Percentiles rank a stretch among this genome's conserved stretches.
phyloP scores from a whole-genome alignment of 1,140 invertebrate species.

The Eueides isabella region DNA sequence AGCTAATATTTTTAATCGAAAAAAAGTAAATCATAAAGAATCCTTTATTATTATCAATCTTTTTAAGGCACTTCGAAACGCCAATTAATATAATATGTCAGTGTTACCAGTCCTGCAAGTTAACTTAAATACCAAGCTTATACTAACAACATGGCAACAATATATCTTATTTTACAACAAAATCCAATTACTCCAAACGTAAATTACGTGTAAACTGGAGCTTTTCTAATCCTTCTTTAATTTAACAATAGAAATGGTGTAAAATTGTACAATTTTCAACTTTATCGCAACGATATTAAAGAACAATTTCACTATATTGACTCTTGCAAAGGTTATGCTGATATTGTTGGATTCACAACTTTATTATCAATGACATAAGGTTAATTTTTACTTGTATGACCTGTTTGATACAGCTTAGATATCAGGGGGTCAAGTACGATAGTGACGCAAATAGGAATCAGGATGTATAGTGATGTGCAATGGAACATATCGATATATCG shows the following conservation, averaged over 20 bases:
- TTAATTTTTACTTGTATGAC: conserved; percentile 29
- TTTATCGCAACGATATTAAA: background rate
- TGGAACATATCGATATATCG: conserved; percentile 30
- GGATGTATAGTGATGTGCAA: conserved; percentile 52
- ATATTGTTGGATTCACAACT: conserved; percentile 14
- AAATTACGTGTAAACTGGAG: conserved; percentile 19
- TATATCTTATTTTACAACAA: conserved; percentile 18
- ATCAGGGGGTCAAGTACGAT: conserved; percentile 61
- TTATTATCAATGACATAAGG: conserved; percentile 5
- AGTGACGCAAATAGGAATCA: conserved; percentile 59
- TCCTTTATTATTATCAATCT: background rate
- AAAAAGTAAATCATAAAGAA: no score
- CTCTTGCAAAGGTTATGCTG: background rate
- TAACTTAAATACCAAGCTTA: background rate
- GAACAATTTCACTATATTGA: background rate
- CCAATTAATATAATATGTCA: background rate
- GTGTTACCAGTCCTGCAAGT: background rate
- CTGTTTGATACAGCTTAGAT: conserved; percentile 37
- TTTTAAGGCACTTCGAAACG: background rate
- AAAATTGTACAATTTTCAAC: background rate
- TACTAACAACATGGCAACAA: background rate
- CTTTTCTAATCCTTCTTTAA: conserved; percentile 20
- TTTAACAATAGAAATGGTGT: conserved; percentile 1
- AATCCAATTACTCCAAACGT: conserved; percentile 30
- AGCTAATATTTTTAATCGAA: no score